A percentile compares a stretch with the other conserved stretches of the same genome.
phyloP scores from a whole-genome alignment of 2,113 vertebrate genomes.

The Corythoichthys intestinalis region DNA sequence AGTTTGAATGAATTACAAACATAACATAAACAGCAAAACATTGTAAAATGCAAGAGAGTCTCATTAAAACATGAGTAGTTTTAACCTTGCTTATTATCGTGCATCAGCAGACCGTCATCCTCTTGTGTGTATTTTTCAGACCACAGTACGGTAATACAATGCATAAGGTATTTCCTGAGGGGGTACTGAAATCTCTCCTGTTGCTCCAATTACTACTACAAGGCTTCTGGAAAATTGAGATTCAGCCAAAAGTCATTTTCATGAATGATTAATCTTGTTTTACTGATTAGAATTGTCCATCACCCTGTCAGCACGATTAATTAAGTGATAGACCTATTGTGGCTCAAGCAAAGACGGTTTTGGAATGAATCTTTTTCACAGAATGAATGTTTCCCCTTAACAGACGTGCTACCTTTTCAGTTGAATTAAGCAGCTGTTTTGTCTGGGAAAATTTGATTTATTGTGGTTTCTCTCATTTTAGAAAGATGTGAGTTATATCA shows the following conservation, averaged over 20 bases:
- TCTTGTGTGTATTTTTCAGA: not conserved
- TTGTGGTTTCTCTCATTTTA: not conserved
- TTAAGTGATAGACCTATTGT: not conserved
- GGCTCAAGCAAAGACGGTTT: not conserved
- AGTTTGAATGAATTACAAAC: too few species aligned
- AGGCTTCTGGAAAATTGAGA: not conserved
- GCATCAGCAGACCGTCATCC: not conserved
- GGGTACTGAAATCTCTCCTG: not conserved
- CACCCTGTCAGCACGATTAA: not conserved
- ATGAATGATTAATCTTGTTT: constrained; percentile 8
- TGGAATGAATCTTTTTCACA: not conserved
- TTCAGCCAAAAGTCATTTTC: constrained; percentile 1
- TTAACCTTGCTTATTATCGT: not conserved
- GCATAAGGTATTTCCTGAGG: not conserved
- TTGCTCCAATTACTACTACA: not conserved
- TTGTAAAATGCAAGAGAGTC: not conserved
- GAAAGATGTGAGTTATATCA: not conserved
- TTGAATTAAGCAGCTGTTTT: not conserved
- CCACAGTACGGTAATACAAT: not conserved
- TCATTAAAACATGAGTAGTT: not conserved
- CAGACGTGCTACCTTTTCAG: not conserved
- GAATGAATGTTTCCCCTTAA: not conserved
- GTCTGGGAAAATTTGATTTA: not conserved
- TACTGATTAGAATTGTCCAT: constrained; percentile 5
- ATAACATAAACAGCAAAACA: not conserved